These are phyloP conservation scores for Psittacula derbiana DNA, from an alignment of 2,797 vertebrate genomes.

Conservation along the genomic window DNA sequence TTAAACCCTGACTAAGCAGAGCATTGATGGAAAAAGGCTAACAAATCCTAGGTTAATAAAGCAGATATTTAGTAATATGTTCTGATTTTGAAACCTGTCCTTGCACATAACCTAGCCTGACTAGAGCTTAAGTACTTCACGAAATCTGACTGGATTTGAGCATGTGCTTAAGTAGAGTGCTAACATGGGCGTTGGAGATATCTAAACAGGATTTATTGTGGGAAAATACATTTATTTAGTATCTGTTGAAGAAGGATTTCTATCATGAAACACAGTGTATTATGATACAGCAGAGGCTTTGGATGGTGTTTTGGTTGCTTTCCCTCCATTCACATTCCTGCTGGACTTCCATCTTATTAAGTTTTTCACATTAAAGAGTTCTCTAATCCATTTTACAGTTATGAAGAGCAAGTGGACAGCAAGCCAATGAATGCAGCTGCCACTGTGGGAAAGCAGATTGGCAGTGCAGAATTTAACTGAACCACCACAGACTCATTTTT, in stretches of 20 bases:
- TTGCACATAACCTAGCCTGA: not conserved
- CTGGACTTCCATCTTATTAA: not conserved
- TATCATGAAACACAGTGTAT: not conserved
- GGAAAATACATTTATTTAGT: not conserved
- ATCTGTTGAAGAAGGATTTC: not conserved
- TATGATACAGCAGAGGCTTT: not conserved
- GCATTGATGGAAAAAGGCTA: not conserved
- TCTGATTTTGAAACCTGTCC: not conserved
- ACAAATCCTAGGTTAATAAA: not conserved
- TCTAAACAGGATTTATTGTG: slow-evolving; percentile 28
- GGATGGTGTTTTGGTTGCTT: not conserved
- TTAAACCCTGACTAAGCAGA: not conserved
- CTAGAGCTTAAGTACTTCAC: not conserved
- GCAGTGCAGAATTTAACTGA: not conserved
- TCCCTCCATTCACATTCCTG: not conserved
- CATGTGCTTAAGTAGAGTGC: not conserved
- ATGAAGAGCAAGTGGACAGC: not conserved
- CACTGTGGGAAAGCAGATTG: not conserved
- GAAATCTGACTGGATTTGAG: not conserved
- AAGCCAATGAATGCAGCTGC: not conserved
- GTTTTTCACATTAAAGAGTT: not conserved
- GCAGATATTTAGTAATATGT: not conserved
- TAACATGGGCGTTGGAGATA: not conserved
- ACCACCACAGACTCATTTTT: not conserved
- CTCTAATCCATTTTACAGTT: not conserved